These are phyloP conservation scores for Thymallus thymallus DNA, from an alignment of 2,113 vertebrate species.

Conservation along the genomic window DNA sequence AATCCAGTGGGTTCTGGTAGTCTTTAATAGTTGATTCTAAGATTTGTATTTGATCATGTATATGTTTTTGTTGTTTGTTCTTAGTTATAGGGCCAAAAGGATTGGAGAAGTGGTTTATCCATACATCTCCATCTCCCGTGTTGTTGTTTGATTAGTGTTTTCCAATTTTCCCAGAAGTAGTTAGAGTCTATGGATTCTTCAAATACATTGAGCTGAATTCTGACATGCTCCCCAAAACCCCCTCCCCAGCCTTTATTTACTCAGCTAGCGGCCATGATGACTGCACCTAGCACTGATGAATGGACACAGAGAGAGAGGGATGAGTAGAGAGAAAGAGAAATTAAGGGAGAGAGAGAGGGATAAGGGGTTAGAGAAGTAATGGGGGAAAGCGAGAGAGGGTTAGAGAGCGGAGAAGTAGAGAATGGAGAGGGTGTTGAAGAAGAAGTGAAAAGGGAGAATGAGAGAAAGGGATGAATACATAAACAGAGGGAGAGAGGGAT, in stretches of 20 bases:
- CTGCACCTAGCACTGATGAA: conserved; percentile 26
- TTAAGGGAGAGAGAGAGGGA: neutral
- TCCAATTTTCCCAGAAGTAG: no score
- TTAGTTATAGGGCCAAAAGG: no score
- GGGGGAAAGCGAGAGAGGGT: neutral
- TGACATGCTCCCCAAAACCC: neutral
- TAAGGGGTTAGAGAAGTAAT: neutral
- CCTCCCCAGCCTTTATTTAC: conserved; percentile 49
- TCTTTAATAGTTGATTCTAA: no score
- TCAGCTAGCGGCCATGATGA: conserved; percentile 45
- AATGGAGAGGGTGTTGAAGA: neutral
- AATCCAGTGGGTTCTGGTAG: no score
- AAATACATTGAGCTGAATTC: neutral
- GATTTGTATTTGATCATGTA: no score
- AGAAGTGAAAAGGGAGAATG: neutral
- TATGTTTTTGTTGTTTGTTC: no score
- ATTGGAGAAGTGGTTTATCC: no score
- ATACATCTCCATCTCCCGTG: no score
- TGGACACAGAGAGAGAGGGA: neutral
- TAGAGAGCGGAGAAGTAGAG: neutral
- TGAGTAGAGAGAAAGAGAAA: neutral
- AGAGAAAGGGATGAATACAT: neutral
- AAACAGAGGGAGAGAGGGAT: conserved; percentile 25
- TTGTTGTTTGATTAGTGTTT: no score
- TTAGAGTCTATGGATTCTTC: no score